Conservation (phyloP, 2,888 invertebrate species). For the Bibio marci region DNA sequence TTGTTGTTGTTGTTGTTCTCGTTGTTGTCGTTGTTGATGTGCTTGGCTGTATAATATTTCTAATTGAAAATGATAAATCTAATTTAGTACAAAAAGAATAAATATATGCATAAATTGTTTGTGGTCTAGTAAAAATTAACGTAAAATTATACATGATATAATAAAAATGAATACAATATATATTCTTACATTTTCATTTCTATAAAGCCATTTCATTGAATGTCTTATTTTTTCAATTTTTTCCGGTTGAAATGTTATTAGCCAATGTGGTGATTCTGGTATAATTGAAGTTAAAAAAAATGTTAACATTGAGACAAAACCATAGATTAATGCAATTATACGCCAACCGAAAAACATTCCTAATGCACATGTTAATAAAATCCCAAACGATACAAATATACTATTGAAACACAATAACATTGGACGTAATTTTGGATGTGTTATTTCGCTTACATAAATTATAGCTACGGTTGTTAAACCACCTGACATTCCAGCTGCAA, state of each 20-base stretch:
- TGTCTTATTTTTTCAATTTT: constrained; percentile 20
- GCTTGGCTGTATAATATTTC: no score
- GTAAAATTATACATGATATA: no score
- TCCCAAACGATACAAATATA: constrained; percentile 38
- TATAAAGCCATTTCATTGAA: constrained; percentile 32
- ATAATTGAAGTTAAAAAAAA: constrained; percentile 25
- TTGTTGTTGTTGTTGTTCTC: background rate
- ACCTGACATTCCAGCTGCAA: constrained; percentile 34
- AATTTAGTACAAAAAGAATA: no score
- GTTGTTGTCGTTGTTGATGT: constrained; percentile 1
- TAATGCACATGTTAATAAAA: constrained; percentile 34
- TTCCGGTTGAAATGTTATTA: constrained; percentile 27
- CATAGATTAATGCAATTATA: constrained; percentile 30
- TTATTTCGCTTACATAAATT: constrained; percentile 39
- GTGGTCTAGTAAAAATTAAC: no score
- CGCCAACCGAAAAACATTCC: constrained; percentile 33
- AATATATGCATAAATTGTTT: no score
- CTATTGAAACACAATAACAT: constrained; percentile 38
- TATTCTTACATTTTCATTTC: constrained; percentile 22
- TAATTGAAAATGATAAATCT: no score
- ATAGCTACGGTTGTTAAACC: constrained; percentile 34
- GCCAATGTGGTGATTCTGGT: constrained; percentile 42
- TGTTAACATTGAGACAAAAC: constrained; percentile 22
- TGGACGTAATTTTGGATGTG: constrained; percentile 34
- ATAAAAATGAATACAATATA: no score